Evolutionary conservation across 2,888 invertebrate species (phyloP).

Genomic region (Himalopsyche kuldschensis): DNA sequence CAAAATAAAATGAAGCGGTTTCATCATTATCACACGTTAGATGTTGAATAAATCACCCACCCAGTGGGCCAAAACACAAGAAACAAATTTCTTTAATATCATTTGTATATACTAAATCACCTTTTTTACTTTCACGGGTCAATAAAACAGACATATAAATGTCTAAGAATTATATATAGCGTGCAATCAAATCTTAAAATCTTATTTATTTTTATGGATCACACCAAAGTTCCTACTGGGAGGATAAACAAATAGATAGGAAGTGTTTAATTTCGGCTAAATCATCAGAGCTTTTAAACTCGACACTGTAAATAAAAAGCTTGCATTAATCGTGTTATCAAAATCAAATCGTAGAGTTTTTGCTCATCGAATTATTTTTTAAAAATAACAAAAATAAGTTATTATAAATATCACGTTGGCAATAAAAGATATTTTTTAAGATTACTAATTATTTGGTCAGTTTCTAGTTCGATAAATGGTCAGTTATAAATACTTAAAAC

Average conservation of each 20-base stretch:
- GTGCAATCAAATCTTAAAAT: background rate
- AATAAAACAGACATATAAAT: conserved; percentile 1
- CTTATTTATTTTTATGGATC: conserved; percentile 25
- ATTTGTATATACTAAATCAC: conserved; percentile 30
- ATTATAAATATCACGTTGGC: too few relatives aligned
- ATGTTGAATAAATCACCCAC: conserved; percentile 36
- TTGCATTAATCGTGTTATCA: too few relatives aligned
- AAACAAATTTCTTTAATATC: conserved; percentile 27
- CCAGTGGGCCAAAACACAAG: conserved; percentile 22
- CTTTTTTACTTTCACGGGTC: conserved; percentile 9
- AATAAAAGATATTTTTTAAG: too few relatives aligned
- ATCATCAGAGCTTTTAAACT: background rate
- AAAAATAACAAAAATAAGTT: too few relatives aligned
- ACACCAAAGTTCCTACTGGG: conserved; percentile 11
- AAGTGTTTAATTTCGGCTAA: background rate
- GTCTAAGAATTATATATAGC: conserved; percentile 8
- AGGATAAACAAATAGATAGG: background rate
- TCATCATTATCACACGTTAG: conserved; percentile 37
- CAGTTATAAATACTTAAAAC: too few relatives aligned
- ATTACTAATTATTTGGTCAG: too few relatives aligned
- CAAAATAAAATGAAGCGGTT: background rate
- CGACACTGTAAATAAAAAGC: background rate
- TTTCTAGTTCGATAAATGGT: too few relatives aligned
- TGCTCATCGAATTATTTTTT: too few relatives aligned
- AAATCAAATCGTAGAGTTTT: too few relatives aligned